Base-by-base conservation (phyloP, 2,888 invertebrate species). In the Chrysolina haemoptera region DNA sequence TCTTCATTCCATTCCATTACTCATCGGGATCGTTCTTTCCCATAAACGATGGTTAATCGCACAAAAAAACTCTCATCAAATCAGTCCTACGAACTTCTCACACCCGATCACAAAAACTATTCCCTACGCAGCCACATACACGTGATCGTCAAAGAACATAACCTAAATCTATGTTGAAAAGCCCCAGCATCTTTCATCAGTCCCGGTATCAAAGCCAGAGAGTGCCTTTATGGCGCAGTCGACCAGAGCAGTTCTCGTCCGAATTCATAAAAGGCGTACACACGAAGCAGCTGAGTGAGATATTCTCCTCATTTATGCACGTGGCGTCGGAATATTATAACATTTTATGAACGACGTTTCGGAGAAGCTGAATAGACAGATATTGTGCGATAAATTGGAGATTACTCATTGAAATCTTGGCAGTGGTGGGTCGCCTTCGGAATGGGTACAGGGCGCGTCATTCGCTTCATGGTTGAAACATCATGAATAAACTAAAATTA, bases 131-230 rank as follows among this genome's bases (percentile, higher is more conserved):
- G 69, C 76, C 73, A 68, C 70, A 70, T 71, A 70, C 77, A 79
- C 82, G 82, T 82, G 81, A 81, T 81, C 76, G 75, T 66, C 77
- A 71, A 74, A 74, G 78, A 79, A 82, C 81, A 78, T 82, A 83
- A 83, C 83, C 83, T 82, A 84, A 84, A 83, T 84, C 82, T 81
- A 81, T 82, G 80, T 82, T 82, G 81, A 82, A 83, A 83, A 82
- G 82, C 82, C 81, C 76, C 73, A 79, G 80, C 78, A 79, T 81
- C 80, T 82, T 83, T 82, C 82, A 82, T 82, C 82, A 82, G 59
- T 59, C 59, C 59, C 35, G 27, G 59, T 59, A 59, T 59, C 59
- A 59, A 27, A 59, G 59, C 27, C 59, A 35, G 59, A 20, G 81
- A 81, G 80, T 78, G 81, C 80, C 80, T 84, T 83, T 82, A 82